phyloP scores from a whole-genome alignment of 2,113 vertebrate species.

The Vombatus ursinus region DNA sequence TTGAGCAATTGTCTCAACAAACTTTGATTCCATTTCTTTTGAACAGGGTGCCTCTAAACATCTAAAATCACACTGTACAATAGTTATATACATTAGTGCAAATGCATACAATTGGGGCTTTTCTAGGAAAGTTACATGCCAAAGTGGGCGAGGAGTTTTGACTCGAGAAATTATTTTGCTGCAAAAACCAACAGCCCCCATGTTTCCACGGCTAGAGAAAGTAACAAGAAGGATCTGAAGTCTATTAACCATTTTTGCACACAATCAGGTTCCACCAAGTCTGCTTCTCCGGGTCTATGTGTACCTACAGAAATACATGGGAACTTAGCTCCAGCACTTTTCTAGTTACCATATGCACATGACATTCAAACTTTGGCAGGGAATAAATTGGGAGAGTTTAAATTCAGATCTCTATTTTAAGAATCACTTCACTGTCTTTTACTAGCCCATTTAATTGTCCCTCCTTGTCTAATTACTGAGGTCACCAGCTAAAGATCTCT shows the following conservation, averaged over 20 bases:
- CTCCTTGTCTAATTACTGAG: slow-evolving; percentile 24
- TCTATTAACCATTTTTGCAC: slow-evolving; percentile 43
- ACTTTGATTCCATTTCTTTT: slow-evolving; percentile 66
- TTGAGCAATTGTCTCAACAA: slow-evolving; percentile 46
- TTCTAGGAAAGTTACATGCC: slow-evolving; percentile 54
- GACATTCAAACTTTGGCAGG: slow-evolving; percentile 48
- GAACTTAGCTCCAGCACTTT: slow-evolving; percentile 26
- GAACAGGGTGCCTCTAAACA: slow-evolving; percentile 54
- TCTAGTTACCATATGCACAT: slow-evolving; percentile 13
- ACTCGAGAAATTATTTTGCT: slow-evolving; percentile 43
- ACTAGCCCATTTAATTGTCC: background rate
- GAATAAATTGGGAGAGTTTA: slow-evolving; percentile 50
- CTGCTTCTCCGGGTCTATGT: slow-evolving; percentile 3
- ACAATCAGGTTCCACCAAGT: slow-evolving; percentile 35
- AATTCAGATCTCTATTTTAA: slow-evolving; percentile 42
- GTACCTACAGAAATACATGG: slow-evolving; percentile 16
- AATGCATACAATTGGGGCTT: slow-evolving; percentile 61
- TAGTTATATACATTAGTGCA: slow-evolving; percentile 52
- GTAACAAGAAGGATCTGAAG: slow-evolving; percentile 43
- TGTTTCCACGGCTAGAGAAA: slow-evolving; percentile 29
- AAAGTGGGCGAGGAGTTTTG: slow-evolving; percentile 15
- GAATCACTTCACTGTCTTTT: slow-evolving; percentile 8
- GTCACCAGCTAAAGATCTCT: slow-evolving; percentile 1
- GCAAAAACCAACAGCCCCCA: background rate
- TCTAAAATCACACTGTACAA: slow-evolving; percentile 67